These are phyloP conservation scores for Parauchenoglanis punctatus DNA, from an alignment of 2,797 vertebrate genomes.

Conservation along the genomic window DNA sequence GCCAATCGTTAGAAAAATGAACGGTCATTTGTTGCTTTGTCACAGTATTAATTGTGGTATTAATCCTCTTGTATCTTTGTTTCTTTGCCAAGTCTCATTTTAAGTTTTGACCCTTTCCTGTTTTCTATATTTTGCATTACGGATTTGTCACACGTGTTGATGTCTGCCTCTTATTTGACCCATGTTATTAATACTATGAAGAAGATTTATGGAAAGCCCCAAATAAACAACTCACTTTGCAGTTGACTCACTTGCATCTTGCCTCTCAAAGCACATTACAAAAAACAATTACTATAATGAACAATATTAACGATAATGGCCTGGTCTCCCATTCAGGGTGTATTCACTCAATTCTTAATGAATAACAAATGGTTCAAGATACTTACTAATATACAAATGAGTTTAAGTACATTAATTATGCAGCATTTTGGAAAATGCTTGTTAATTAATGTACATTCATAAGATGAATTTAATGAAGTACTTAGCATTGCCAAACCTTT, in stretches of 20 bases:
- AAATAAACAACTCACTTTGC: not conserved
- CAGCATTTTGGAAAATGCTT: not conserved
- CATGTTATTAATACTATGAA: not conserved
- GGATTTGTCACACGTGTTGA: not conserved
- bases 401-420: not conserved
- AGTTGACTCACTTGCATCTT: not conserved
- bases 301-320: conserved; percentile 5
- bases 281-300: not conserved
- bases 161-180: not conserved
- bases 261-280: not conserved
- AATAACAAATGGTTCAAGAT: not conserved
- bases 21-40: not conserved
- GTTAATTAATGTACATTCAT: not conserved
- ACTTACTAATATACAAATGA: not conserved
- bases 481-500: not conserved
- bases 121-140: not conserved
- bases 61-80: not conserved
- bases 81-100: not conserved
- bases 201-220: not conserved
- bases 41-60: not conserved
- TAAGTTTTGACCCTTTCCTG: not conserved
- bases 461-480: not conserved
- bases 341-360: not conserved
- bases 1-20: not conserved
- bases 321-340: not conserved